Evolutionary conservation across 1,140 invertebrate genomes (phyloP), one percentile per base, ranked within the genome.

Genomic region (Leptinotarsa lineolata): DNA sequence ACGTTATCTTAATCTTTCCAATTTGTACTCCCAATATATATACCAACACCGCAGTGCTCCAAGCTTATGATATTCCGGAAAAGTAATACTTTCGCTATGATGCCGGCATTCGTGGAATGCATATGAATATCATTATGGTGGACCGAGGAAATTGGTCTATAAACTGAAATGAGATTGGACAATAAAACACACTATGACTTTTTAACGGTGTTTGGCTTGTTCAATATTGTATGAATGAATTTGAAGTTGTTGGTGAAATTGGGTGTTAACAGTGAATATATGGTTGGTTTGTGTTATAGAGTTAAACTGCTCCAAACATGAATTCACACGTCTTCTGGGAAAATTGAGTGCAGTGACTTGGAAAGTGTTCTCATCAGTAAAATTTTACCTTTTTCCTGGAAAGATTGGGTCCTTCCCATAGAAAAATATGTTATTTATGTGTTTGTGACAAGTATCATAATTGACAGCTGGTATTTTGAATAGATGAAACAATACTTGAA

Each of bases 1-100:
- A 54, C 48, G 48, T 54, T 54, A 54, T 54, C 48, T 54, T 54
- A 54, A 54, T 18, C 15, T 18, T 54, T 54, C 48, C 48, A 54
- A n/a, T 54, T 54, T 54, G 48, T 54, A 54, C 48, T 54, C 16
- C 15, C 48, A 18, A 4, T 54, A 54, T 54, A 54, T 54, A 3
- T 16, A 54, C n/a, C 48, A 54, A 18, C 5, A 54, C 13, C 16
- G 6, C n/a, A 54, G 48, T 54, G 48, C 48, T 15, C 48, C 16
- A 54, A 54, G 48, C 48, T 54, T 18, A 54, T 54, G 48, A 54
- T 54, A 54, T 54, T 54, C 48, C n/a, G n/a, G 48, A 54, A 54
- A 54, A 54, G 48, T 54, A 15, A 54, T 54, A 54, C n/a, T 54
- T 54, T 18, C 48, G 16, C 15, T 54, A 54, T 13, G n/a, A 54